phyloP scores from a whole-genome alignment of 2,797 vertebrate species.

The Poecilia wingei region DNA sequence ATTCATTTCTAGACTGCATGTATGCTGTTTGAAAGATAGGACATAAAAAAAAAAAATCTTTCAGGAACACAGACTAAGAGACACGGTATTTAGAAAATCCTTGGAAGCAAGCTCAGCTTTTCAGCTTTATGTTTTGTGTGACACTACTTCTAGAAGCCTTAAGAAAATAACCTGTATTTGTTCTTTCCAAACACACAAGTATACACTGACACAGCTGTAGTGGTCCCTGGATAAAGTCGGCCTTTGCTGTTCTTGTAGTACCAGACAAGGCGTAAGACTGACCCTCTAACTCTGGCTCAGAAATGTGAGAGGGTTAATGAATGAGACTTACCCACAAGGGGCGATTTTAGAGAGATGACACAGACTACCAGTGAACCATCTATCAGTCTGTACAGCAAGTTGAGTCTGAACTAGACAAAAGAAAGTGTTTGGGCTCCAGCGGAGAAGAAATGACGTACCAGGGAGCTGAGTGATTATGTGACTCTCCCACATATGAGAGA shows the following conservation, averaged over 20 bases:
- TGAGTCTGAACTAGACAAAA: constrained; percentile 64
- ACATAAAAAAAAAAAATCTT: neutral
- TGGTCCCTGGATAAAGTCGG: constrained; percentile 20
- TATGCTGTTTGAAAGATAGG: neutral
- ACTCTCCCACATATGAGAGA: constrained; percentile 52
- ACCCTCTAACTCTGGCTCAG: constrained; percentile 21
- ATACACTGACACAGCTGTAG: constrained; percentile 5
- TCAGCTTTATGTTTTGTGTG: constrained; percentile 7
- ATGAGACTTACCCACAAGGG: constrained; percentile 53
- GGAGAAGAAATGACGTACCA: constrained; percentile 72
- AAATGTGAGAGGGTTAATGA: constrained; percentile 65
- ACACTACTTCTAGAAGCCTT: constrained; percentile 21
- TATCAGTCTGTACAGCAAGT: constrained; percentile 54
- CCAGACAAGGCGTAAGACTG: constrained; percentile 36
- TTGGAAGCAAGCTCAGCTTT: constrained; percentile 11
- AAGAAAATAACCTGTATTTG: constrained; percentile 21
- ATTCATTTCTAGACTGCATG: neutral
- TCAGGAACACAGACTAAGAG: neutral
- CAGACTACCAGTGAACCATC: constrained; percentile 68
- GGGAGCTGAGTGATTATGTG: constrained; percentile 69
- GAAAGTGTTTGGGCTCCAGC: constrained; percentile 71
- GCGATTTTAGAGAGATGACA: constrained; percentile 52
- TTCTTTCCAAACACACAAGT: neutral
- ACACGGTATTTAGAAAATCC: constrained; percentile 11
- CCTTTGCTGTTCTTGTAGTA: constrained; percentile 32